These are phyloP conservation scores for Conchocele bisecta DNA, from an alignment of 2,888 invertebrate species.

Conservation along the genomic window DNA sequence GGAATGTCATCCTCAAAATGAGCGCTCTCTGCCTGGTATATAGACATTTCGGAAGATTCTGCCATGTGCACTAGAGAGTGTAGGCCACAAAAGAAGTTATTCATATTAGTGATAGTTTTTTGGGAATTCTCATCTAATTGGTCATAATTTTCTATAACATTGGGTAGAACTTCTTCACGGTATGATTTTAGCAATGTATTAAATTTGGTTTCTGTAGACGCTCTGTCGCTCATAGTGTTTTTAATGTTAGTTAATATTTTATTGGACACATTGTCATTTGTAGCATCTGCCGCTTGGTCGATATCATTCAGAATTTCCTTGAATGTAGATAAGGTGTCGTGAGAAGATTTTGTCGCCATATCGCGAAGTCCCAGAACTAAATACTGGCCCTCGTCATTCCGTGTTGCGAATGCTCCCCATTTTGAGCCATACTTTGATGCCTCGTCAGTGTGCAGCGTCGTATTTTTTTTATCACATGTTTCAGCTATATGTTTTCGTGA, in stretches of 20 bases:
- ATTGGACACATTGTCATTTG: slow-evolving; percentile 13
- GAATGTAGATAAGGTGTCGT: slow-evolving; percentile 8
- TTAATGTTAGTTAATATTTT: no score
- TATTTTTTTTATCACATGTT: slow-evolving; percentile 1
- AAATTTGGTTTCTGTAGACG: slow-evolving; percentile 5
- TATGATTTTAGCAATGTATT: not conserved
- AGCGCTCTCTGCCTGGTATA: slow-evolving; percentile 7
- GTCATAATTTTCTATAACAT: not conserved
- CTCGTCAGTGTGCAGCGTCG: slow-evolving; percentile 26
- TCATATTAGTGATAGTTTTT: no score
- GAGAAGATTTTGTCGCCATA: slow-evolving; percentile 20
- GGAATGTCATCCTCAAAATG: slow-evolving; percentile 8
- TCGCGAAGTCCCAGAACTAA: slow-evolving; percentile 12
- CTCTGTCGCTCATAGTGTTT: no score
- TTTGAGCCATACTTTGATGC: slow-evolving; percentile 18
- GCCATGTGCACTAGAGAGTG: slow-evolving; percentile 31
- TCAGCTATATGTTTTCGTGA: slow-evolving; percentile 11
- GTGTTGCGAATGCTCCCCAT: slow-evolving; percentile 28
- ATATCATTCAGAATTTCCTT: slow-evolving; percentile 4
- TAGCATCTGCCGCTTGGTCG: not conserved
- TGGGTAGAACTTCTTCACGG: not conserved
- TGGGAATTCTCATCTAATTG: not conserved
- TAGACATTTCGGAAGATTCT: not conserved
- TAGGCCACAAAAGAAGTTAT: slow-evolving; percentile 31
- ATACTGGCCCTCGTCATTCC: slow-evolving; percentile 12